Percentiles rank a stretch among this genome's conserved stretches.
Conservation (phyloP, 2,113 vertebrate genomes). For the Illadopsis cleaveri region DNA sequence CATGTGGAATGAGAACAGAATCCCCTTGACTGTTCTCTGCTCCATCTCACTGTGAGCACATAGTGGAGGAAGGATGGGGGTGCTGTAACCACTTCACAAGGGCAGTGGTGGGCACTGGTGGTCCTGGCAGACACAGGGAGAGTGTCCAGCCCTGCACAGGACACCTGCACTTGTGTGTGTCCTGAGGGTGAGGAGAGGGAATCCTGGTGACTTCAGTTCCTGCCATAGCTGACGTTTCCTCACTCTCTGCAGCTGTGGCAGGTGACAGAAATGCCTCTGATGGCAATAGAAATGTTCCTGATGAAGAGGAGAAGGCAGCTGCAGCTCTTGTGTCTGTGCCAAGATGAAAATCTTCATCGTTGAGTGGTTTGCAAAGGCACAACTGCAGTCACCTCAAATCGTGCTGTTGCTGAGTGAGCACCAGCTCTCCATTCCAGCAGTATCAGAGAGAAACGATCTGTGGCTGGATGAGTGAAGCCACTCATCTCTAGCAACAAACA, state of each 20-base stretch:
- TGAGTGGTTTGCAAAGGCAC: neutral
- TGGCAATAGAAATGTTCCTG: neutral
- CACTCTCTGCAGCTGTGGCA: neutral
- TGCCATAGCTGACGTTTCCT: neutral
- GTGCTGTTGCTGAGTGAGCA: neutral
- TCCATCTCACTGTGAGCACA: rapidly evolving
- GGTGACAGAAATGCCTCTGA: neutral
- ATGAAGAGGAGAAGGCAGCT: neutral
- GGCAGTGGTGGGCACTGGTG: rapidly evolving
- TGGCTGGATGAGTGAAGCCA: neutral
- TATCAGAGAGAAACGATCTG: neutral
- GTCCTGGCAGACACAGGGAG: neutral
- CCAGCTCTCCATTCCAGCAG: neutral
- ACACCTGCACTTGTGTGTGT: neutral
- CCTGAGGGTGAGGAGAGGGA: neutral
- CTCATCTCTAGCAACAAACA: rapidly evolving
- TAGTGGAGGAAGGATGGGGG: rapidly evolving
- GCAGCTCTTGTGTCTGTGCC: neutral
- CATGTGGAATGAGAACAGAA: neutral
- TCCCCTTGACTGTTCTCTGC: neutral
- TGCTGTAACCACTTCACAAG: neutral
- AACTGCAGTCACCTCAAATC: neutral
- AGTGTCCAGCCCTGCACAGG: neutral
- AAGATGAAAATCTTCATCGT: neutral
- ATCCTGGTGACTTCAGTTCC: neutral